Percentiles rank a stretch among this genome's conserved stretches.
These are phyloP conservation scores for Pao palembangensis DNA, from an alignment of 2,113 vertebrate genomes.

Conservation along the genomic window DNA sequence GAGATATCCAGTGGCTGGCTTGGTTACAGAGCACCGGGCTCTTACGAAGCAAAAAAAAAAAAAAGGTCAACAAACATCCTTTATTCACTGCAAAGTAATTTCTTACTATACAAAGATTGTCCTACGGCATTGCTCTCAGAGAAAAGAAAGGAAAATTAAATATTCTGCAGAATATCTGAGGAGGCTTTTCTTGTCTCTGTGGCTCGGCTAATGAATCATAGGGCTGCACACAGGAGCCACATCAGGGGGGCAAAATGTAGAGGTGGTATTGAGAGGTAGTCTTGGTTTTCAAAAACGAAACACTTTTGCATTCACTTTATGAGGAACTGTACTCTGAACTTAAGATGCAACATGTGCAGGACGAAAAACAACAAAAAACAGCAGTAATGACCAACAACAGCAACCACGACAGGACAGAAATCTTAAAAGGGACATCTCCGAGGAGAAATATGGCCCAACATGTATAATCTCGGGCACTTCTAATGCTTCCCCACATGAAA, in stretches of 20 bases:
- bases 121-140: background rate
- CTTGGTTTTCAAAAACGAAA: constrained; percentile 33
- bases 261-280: constrained; percentile 35
- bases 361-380: constrained; percentile 15
- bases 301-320: constrained; percentile 32
- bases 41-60: constrained; percentile 57
- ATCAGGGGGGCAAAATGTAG: constrained; percentile 5
- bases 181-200: background rate
- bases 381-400: constrained; percentile 15
- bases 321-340: constrained; percentile 14
- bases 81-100: constrained; percentile 19
- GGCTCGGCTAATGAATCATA: background rate
- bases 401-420: constrained; percentile 39
- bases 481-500: constrained; percentile 57
- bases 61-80: constrained; percentile 62
- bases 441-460: constrained; percentile 46
- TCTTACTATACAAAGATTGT: background rate
- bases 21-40: constrained; percentile 52
- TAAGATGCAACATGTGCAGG: constrained; percentile 14
- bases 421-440: constrained; percentile 45
- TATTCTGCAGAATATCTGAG: background rate
- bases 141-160: background rate
- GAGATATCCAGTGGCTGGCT: constrained; percentile 52
- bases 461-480: constrained; percentile 43
- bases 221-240: background rate